These are phyloP conservation scores for Garra rufa DNA, from an alignment of 2,113 vertebrate species.

Conservation along the genomic window DNA sequence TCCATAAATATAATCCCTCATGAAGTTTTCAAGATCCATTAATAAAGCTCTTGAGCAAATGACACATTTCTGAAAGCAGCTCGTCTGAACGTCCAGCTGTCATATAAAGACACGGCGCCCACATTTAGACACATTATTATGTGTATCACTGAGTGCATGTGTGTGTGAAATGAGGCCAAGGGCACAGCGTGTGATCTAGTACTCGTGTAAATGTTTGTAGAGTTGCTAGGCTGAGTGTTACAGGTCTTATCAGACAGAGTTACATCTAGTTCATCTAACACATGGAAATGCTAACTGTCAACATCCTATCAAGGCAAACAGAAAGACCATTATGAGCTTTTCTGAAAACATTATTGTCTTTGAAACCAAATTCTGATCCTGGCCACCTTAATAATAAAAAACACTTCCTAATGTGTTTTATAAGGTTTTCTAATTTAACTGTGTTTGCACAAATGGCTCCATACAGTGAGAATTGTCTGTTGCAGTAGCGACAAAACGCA, in stretches of 20 bases:
- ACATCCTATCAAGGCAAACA: not conserved
- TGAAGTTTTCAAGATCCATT: not conserved
- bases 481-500: not conserved
- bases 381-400: not conserved
- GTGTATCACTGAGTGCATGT: not conserved
- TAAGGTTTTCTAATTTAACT: not conserved
- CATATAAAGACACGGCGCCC: not conserved
- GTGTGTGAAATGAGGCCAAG: conserved; percentile 41
- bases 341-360: not conserved
- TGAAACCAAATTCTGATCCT: not conserved
- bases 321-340: not conserved
- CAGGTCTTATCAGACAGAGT: conserved; percentile 33
- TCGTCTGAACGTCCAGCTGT: not conserved
- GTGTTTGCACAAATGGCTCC: not conserved
- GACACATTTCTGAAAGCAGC: not conserved
- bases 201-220: conserved; percentile 36
- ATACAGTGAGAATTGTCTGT: not conserved
- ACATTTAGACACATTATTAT: conserved; percentile 9
- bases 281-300: not conserved
- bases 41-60: conserved; percentile 1
- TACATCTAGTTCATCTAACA: conserved; percentile 7
- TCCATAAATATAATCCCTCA: not conserved
- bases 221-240: conserved; percentile 33
- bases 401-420: not conserved
- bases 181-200: conserved; percentile 17